Conservation (phyloP, 2,797 vertebrate genomes). For the Tokudaia tokunoshimensis region DNA sequence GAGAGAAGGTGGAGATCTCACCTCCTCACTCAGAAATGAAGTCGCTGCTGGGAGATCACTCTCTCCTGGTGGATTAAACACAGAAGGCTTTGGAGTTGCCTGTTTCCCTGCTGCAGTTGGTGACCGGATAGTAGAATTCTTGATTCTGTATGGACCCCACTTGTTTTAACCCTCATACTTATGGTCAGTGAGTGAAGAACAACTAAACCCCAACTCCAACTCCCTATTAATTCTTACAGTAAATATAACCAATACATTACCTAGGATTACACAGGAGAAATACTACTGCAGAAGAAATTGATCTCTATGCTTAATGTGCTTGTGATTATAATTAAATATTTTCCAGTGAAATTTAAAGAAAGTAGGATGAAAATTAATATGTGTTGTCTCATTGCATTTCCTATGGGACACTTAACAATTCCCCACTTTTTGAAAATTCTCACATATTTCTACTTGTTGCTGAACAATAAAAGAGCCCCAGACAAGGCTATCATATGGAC, state of each 20-base stretch:
- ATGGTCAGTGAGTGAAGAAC: not conserved
- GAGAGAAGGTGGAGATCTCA: too few species aligned
- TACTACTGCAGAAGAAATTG: too few species aligned
- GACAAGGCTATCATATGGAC: not conserved
- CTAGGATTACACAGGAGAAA: not conserved
- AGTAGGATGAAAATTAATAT: not conserved
- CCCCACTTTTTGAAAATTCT: not conserved
- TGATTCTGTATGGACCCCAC: not conserved
- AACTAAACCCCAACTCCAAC: not conserved
- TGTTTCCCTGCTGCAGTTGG: too few species aligned
- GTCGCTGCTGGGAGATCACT: too few species aligned
- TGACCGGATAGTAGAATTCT: not conserved
- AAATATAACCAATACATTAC: not conserved
- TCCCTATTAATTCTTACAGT: not conserved
- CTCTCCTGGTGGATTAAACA: too few species aligned
- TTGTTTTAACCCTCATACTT: not conserved
- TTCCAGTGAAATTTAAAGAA: not conserved
- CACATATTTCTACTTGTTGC: not conserved
- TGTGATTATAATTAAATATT: not conserved
- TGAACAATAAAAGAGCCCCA: not conserved
- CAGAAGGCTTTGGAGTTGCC: too few species aligned
- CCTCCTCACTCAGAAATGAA: too few species aligned
- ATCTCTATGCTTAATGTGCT: not conserved
- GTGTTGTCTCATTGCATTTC: not conserved
- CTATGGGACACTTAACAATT: not conserved